A percentile compares a stretch with the other conserved stretches of the same genome.
Evolutionary conservation across 2,113 vertebrate species (phyloP).

Genomic region (Sceloporus undulatus): DNA sequence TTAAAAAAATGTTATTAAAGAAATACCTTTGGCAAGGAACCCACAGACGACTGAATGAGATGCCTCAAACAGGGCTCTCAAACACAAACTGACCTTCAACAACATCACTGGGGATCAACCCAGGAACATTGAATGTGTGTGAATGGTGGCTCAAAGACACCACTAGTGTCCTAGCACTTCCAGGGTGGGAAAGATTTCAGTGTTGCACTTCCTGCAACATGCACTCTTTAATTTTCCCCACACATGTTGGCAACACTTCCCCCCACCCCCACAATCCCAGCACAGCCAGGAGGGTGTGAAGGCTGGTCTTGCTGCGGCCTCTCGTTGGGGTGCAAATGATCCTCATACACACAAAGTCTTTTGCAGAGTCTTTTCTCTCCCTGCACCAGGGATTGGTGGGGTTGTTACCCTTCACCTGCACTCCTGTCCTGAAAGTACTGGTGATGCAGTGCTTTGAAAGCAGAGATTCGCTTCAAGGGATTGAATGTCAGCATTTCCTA

Average conservation of each 20-base stretch:
- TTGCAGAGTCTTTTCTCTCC: slow-evolving; percentile 10
- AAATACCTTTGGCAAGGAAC: slow-evolving; percentile 33
- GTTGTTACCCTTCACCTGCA: slow-evolving; percentile 30
- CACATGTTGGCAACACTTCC: background rate
- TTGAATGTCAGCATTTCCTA: slow-evolving; percentile 91
- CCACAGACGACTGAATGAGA: background rate
- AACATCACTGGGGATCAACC: background rate
- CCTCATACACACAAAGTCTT: slow-evolving; percentile 1
- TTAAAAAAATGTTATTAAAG: background rate
- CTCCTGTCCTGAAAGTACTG: slow-evolving; percentile 50
- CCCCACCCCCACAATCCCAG: slow-evolving; percentile 1
- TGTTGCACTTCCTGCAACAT: background rate
- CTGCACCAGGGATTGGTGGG: background rate
- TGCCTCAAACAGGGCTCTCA: slow-evolving; percentile 7
- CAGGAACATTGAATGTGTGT: background rate
- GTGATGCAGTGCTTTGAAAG: slow-evolving; percentile 84
- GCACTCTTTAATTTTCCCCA: background rate
- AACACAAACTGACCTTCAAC: slow-evolving; percentile 29
- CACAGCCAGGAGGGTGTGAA: slow-evolving; percentile 19
- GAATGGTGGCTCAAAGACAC: background rate
- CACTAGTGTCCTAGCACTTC: background rate
- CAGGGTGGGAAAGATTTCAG: background rate
- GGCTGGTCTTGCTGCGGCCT: background rate
- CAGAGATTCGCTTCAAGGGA: slow-evolving; percentile 86
- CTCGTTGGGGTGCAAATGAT: slow-evolving; percentile 10